Conservation (phyloP, 2,113 vertebrate genomes). For the Alexandromys fortis region DNA sequence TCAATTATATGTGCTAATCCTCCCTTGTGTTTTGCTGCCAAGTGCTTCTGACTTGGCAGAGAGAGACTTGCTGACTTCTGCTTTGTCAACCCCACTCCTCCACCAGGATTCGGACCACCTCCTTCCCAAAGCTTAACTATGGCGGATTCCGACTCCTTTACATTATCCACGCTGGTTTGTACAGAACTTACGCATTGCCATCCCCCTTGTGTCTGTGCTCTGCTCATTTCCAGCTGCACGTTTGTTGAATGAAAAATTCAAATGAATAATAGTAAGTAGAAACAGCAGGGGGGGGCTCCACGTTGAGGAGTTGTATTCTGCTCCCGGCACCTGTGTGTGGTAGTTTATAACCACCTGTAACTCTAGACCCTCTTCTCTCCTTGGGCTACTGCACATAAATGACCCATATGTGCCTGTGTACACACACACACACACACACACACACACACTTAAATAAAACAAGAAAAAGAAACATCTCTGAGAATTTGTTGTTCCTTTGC, state of each 20-base stretch:
- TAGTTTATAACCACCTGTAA: not conserved
- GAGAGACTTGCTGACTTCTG: slow-evolving; percentile 1
- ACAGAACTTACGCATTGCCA: not conserved
- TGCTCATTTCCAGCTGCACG: not conserved
- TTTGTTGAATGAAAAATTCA: not conserved
- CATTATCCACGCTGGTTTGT: not conserved
- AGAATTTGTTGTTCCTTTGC: not conserved
- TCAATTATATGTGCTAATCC: slow-evolving; percentile 61
- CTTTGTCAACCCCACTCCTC: not conserved
- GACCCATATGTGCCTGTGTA: not conserved
- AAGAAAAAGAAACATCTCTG: not conserved
- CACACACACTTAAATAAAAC: not conserved
- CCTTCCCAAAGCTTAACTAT: not conserved
- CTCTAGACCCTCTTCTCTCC: not conserved
- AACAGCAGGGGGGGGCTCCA: not conserved
- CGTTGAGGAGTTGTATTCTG: not conserved
- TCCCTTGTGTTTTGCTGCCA: slow-evolving; percentile 55
- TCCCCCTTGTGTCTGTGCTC: not conserved
- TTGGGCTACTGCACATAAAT: not conserved
- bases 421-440: not conserved
- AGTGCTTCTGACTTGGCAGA: slow-evolving; percentile 56
- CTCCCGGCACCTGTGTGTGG: not conserved
- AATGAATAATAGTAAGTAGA: not conserved
- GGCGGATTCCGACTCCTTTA: not conserved
- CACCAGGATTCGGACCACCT: not conserved